A percentile compares a stretch with the other conserved stretches of the same genome.
Evolutionary conservation across 2,888 invertebrate species (phyloP).

Genomic region (Drosophila ezoana): DNA sequence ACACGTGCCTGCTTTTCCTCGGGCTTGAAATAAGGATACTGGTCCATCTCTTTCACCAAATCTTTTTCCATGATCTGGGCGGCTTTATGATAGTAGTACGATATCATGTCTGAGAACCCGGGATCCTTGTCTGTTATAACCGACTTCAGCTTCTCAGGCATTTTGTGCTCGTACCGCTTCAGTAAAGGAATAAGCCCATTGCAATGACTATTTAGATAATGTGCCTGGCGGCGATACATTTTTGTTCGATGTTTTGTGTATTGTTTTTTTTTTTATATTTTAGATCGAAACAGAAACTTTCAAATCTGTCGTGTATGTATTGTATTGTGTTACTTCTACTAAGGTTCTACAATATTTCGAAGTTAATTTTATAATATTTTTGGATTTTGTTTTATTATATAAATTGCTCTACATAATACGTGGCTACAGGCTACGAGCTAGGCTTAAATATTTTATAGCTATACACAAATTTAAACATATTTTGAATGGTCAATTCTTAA

Average conservation of each 20-base stretch:
- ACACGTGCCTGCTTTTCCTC: slow-evolving; percentile 73
- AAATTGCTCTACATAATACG: slow-evolving; percentile 77
- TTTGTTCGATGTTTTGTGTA: too few species aligned
- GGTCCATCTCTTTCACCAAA: slow-evolving; percentile 74
- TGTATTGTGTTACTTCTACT: too few species aligned
- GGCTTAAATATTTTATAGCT: slow-evolving; percentile 69
- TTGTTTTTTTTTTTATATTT: too few species aligned
- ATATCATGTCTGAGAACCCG: slow-evolving; percentile 77
- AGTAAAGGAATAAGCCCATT: neutral
- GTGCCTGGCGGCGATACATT: too few species aligned
- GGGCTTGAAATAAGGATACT: slow-evolving; percentile 67
- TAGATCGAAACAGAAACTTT: too few species aligned
- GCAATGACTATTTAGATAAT: neutral
- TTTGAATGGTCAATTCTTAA: slow-evolving; percentile 55
- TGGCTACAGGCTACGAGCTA: slow-evolving; percentile 70
- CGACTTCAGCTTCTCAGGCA: slow-evolving; percentile 73
- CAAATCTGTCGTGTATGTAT: too few species aligned
- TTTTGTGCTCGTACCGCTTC: slow-evolving; percentile 65
- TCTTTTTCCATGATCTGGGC: slow-evolving; percentile 77
- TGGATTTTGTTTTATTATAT: slow-evolving; percentile 60
- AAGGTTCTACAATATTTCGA: too few species aligned
- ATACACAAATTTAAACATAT: slow-evolving; percentile 65
- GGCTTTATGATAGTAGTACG: slow-evolving; percentile 80
- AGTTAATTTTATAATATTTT: slow-evolving; percentile 38
- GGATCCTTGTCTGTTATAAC: slow-evolving; percentile 73